These are phyloP conservation scores for Callimico goeldii DNA, from an alignment of 2,797 vertebrate species.

Conservation along the genomic window DNA sequence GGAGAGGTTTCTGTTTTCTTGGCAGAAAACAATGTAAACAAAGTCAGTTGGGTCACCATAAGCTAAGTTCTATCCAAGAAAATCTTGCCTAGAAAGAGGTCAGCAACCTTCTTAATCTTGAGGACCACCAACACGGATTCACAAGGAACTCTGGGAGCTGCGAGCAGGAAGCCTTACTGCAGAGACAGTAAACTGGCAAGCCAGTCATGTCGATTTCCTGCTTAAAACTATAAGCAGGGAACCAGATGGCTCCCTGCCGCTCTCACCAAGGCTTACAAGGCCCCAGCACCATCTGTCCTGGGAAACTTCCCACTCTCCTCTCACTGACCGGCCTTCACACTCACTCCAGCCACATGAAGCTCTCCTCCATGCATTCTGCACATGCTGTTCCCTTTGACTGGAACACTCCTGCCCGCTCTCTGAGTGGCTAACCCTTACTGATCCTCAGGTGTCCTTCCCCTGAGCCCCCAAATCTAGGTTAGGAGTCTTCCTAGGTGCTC, in stretches of 20 bases:
- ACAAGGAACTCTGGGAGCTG: not conserved
- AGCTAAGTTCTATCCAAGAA: conserved; percentile 61
- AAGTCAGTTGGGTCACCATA: conserved; percentile 45
- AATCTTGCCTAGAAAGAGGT: conserved; percentile 35
- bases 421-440: not conserved
- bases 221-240: not conserved
- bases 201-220: not conserved
- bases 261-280: not conserved
- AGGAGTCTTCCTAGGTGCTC: not conserved
- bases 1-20: conserved; percentile 52
- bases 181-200: not conserved
- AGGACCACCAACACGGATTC: conserved; percentile 22
- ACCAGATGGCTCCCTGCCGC: not conserved
- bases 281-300: not conserved
- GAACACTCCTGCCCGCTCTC: not conserved
- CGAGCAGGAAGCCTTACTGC: not conserved
- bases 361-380: not conserved
- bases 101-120: not conserved
- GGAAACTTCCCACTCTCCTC: not conserved
- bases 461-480: not conserved
- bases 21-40: conserved; percentile 52
- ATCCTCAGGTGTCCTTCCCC: not conserved
- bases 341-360: not conserved
- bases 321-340: not conserved
- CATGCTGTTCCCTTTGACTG: not conserved